Conservation (phyloP, 2,888 invertebrate species). For the Netelia virgata region DNA sequence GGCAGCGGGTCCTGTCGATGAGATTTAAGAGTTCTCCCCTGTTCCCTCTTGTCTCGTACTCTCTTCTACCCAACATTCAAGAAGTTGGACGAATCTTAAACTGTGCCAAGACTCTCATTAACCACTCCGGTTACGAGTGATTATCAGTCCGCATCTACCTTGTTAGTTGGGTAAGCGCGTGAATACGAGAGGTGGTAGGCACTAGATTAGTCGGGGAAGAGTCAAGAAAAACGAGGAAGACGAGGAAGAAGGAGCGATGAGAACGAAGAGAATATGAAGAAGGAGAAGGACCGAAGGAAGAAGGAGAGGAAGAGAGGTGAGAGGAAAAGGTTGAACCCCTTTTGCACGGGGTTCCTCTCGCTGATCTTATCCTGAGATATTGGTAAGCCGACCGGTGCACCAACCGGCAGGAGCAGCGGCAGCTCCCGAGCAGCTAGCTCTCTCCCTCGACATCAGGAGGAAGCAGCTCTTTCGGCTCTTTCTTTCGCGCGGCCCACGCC, state of each 20-base stretch:
- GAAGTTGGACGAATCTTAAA: constrained; percentile 43
- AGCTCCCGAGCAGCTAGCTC: constrained; percentile 56
- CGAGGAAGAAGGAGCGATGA: constrained; percentile 33
- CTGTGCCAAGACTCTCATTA: constrained; percentile 68
- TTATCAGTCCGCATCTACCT: constrained; percentile 80
- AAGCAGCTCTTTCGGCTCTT: constrained; percentile 51
- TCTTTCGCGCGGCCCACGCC: constrained; percentile 64
- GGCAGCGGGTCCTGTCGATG: constrained; percentile 39
- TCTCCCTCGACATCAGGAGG: constrained; percentile 31
- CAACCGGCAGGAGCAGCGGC: constrained; percentile 54
- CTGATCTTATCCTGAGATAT: constrained; percentile 72
- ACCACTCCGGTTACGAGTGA: constrained; percentile 71
- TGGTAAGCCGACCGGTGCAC: constrained; percentile 67
- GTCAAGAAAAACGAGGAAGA: constrained; percentile 48
- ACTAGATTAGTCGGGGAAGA: constrained; percentile 68
- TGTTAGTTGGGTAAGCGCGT: constrained; percentile 79
- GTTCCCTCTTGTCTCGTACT: background rate
- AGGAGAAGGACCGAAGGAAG: constrained; percentile 29
- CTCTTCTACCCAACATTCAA: constrained; percentile 4
- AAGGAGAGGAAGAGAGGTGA: constrained; percentile 30
- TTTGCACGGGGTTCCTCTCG: constrained; percentile 68
- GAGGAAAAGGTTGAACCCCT: constrained; percentile 67
- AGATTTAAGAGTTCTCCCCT: constrained; percentile 50
- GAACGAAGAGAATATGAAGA: constrained; percentile 34
- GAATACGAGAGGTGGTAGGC: constrained; percentile 74